phyloP scores from a whole-genome alignment of 2,113 vertebrate species.

The Pelecanoides urinatrix region DNA sequence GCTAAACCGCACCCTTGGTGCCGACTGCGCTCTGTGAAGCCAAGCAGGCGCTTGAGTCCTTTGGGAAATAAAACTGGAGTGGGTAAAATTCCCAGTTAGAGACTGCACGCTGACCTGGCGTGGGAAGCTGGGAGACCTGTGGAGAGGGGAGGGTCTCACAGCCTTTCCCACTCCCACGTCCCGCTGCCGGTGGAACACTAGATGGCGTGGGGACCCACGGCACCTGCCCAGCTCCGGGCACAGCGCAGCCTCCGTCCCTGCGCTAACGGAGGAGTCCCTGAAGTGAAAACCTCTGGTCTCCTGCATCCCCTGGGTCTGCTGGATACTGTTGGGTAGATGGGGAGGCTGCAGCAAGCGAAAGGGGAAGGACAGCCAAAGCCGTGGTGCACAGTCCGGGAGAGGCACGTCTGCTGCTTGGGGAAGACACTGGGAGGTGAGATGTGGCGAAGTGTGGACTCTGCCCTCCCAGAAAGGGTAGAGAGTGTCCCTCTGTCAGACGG shows the following conservation, averaged over 20 bases:
- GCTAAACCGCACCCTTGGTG: not conserved
- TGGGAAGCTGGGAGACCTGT: not conserved
- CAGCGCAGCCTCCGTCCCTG: not conserved
- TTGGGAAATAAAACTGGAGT: not conserved
- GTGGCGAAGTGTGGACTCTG: too few species aligned
- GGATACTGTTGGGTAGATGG: not conserved
- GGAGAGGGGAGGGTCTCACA: not conserved
- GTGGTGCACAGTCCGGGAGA: accelerated
- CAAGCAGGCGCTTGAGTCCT: too few species aligned
- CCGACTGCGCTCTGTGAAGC: not conserved
- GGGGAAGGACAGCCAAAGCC: too few species aligned
- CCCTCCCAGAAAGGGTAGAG: not conserved
- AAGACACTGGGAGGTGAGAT: not conserved
- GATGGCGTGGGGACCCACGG: not conserved
- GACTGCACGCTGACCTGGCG: not conserved
- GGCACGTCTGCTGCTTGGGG: not conserved
- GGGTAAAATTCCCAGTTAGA: not conserved
- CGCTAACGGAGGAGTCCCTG: accelerated
- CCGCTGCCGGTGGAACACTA: not conserved
- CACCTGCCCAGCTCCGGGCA: not conserved
- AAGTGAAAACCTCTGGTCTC: too few species aligned
- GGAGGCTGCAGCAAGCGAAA: not conserved
- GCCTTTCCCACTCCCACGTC: not conserved
- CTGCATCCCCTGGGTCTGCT: not conserved
- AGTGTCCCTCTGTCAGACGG: not conserved